phyloP scores from a whole-genome alignment of 2,888 invertebrate genomes.

The Rhimphoctona megacephalus region DNA sequence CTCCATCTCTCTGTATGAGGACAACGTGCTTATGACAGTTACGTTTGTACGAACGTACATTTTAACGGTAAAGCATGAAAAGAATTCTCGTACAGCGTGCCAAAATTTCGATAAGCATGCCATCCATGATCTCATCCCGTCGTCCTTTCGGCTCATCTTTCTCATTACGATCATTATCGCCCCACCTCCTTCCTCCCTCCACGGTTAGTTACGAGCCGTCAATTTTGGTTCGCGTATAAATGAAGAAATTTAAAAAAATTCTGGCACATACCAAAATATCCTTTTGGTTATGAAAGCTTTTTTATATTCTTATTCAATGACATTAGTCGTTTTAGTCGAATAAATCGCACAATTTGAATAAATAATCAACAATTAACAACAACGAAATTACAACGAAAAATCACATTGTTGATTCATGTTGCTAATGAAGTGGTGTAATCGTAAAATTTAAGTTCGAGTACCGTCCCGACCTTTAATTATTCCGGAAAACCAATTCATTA shows the following conservation, averaged over 20 bases:
- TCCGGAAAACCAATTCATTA: slow-evolving; percentile 1
- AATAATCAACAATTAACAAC: not conserved
- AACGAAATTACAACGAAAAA: not conserved
- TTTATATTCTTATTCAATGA: not conserved
- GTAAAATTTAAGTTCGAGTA: not conserved
- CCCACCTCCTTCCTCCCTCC: not conserved
- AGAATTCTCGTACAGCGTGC: slow-evolving; percentile 36
- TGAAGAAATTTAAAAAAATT: not conserved
- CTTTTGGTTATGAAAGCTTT: not conserved
- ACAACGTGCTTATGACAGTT: slow-evolving; percentile 65
- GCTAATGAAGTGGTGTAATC: not conserved
- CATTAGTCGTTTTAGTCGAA: not conserved
- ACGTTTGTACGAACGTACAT: slow-evolving; percentile 57
- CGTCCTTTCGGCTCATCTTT: slow-evolving; percentile 23
- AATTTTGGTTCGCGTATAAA: slow-evolving; percentile 37
- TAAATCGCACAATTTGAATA: not conserved
- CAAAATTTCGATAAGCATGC: slow-evolving; percentile 59
- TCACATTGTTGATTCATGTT: not conserved
- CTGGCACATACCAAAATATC: slow-evolving; percentile 3
- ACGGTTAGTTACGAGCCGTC: slow-evolving; percentile 30
- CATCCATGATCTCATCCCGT: slow-evolving; percentile 45
- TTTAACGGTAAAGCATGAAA: slow-evolving; percentile 57
- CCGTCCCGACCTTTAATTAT: not conserved
- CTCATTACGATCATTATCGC: slow-evolving; percentile 67
- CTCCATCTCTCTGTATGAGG: not conserved